Conservation (phyloP, 2,113 vertebrate species). For the Plectropomus leopardus region DNA sequence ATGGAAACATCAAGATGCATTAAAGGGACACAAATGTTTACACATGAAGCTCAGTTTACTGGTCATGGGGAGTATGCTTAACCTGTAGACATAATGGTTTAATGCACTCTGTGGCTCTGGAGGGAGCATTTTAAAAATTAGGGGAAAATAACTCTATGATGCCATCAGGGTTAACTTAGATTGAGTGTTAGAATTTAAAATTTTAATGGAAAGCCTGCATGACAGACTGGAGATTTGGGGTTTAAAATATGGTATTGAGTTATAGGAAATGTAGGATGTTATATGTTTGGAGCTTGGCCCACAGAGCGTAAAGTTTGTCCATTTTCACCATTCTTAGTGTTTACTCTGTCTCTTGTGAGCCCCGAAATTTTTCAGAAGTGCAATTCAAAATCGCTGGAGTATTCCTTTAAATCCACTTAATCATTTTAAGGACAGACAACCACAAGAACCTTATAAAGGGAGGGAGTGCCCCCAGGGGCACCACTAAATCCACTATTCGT, state of each 20-base stretch:
- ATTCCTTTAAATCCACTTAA: neutral
- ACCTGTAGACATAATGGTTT: neutral
- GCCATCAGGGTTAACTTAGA: too few relatives aligned
- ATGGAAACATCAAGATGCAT: neutral
- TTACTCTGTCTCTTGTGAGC: neutral
- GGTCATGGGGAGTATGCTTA: neutral
- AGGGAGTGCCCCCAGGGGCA: neutral
- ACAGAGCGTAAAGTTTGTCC: neutral
- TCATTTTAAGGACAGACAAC: neutral
- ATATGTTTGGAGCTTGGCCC: neutral
- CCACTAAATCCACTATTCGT: neutral
- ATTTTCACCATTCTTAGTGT: neutral
- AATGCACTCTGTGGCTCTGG: too few relatives aligned
- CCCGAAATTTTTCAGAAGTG: neutral
- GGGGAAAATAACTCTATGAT: too few relatives aligned
- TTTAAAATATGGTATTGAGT: neutral
- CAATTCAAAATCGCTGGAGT: neutral
- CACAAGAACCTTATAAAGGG: neutral
- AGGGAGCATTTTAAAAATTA: too few relatives aligned
- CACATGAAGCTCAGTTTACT: too few relatives aligned
- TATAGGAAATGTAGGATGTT: neutral
- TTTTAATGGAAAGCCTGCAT: neutral
- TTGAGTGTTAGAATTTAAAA: too few relatives aligned
- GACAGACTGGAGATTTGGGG: neutral
- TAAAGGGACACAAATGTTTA: slow-evolving; percentile 2